Percentiles rank a stretch among this genome's conserved stretches.
These are phyloP conservation scores for Ennomos erosarius DNA, from an alignment of 2,888 invertebrate species.

Conservation along the genomic window DNA sequence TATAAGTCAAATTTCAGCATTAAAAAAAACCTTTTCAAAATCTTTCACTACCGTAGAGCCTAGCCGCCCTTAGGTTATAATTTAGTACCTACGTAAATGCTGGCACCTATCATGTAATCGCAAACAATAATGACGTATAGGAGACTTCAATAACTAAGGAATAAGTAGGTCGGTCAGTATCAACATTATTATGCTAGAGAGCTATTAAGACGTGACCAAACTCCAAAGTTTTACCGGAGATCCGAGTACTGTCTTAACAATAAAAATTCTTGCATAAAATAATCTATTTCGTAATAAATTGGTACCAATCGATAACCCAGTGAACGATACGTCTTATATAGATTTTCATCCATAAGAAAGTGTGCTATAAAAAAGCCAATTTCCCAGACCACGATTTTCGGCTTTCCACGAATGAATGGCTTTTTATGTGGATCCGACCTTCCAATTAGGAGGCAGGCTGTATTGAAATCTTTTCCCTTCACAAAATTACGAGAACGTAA, in stretches of 20 bases:
- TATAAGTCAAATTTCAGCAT: no score
- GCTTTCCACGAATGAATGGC: constrained; percentile 56
- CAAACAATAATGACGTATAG: constrained; percentile 19
- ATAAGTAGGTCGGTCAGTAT: constrained; percentile 9
- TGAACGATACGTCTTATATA: constrained; percentile 1
- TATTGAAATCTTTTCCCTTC: constrained; percentile 53
- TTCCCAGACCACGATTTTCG: constrained; percentile 46
- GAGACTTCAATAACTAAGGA: constrained; percentile 26
- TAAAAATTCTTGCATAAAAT: no score
- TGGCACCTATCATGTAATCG: constrained; percentile 1
- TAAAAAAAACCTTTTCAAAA: no score
- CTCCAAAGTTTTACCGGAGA: constrained; percentile 6
- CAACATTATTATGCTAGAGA: constrained; percentile 27
- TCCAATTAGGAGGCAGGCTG: constrained; percentile 61
- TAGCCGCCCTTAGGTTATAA: not conserved
- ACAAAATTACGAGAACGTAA: constrained; percentile 43
- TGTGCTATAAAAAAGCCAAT: constrained; percentile 38
- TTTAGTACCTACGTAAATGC: not conserved
- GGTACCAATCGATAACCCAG: not conserved
- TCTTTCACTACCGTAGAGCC: not conserved
- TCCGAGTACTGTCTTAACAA: no score
- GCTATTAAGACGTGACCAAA: constrained; percentile 24
- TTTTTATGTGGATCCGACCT: constrained; percentile 58
- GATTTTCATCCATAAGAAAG: constrained; percentile 16
- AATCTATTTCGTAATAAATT: no score